Percentiles rank a stretch among this genome's conserved stretches.
Conservation (phyloP, 1,140 invertebrate genomes). For the Drosophila mayri region DNA sequence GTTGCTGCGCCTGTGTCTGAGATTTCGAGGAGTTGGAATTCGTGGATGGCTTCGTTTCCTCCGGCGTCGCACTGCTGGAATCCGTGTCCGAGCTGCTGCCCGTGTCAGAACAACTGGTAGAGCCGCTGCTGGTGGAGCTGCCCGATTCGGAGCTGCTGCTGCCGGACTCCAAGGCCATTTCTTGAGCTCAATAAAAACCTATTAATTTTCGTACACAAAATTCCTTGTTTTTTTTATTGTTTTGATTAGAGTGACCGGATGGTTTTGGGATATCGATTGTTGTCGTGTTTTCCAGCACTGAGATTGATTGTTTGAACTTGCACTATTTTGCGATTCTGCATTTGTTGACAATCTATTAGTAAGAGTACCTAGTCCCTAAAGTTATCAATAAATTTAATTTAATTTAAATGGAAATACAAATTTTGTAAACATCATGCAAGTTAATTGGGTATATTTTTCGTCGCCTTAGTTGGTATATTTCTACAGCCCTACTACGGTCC, state of each 20-base stretch:
- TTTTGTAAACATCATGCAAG: too few relatives aligned
- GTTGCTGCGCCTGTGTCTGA: conserved; percentile 33
- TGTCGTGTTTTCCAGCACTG: conserved; percentile 10
- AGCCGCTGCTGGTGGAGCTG: conserved; percentile 87
- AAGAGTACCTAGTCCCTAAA: too few relatives aligned
- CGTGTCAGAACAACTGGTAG: conserved; percentile 85
- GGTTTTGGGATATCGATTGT: neutral
- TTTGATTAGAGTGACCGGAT: conserved; percentile 40
- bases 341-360: neutral
- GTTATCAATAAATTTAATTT: too few relatives aligned
- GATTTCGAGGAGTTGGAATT: conserved; percentile 17
- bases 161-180: conserved; percentile 85
- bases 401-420: too few relatives aligned
- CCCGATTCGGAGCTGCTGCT: conserved; percentile 88
- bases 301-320: too few relatives aligned
- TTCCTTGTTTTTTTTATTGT: conserved; percentile 42
- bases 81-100: conserved; percentile 88
- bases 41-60: conserved; percentile 52
- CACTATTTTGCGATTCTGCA: too few relatives aligned
- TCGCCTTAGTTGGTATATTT: too few relatives aligned
- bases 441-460: neutral
- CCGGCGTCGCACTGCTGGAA: conserved; percentile 86
- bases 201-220: conserved; percentile 41
- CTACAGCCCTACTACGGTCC: neutral
- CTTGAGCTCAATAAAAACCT: conserved; percentile 3